Percentiles rank a stretch among this genome's conserved stretches.
These are phyloP conservation scores for Natrix natrix DNA, from an alignment of 2,797 vertebrate genomes.

Conservation along the genomic window DNA sequence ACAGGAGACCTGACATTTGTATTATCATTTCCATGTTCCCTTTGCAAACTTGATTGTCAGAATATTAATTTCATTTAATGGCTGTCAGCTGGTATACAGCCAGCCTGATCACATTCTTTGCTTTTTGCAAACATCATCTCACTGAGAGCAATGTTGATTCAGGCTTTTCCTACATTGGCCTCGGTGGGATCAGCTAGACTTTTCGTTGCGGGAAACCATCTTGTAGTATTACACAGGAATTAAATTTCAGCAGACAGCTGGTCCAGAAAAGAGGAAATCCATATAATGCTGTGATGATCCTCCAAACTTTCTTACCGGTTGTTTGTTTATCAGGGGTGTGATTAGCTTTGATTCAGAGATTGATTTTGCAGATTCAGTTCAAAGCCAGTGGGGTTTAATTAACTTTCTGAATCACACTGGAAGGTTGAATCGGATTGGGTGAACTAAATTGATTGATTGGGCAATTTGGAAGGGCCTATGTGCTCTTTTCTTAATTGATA, in stretches of 20 bases:
- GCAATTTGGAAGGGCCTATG: background rate
- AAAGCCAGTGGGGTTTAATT: background rate
- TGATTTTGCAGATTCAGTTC: background rate
- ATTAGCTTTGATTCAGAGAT: background rate
- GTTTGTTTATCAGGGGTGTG: background rate
- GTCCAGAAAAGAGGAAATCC: background rate
- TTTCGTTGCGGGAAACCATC: conserved; percentile 35
- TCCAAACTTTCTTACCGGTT: accelerated
- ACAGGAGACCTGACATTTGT: background rate
- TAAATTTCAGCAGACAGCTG: conserved; percentile 8
- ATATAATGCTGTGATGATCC: background rate
- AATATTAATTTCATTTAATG: conserved; percentile 5
- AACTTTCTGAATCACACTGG: background rate
- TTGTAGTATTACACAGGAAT: conserved; percentile 22
- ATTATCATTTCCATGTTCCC: background rate
- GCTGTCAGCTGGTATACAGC: conserved; percentile 2
- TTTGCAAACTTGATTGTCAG: conserved; percentile 13
- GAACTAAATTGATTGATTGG: background rate
- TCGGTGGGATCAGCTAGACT: conserved; percentile 20
- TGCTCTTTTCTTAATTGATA: background rate
- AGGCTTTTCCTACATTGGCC: conserved; percentile 22
- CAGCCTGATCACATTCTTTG: background rate
- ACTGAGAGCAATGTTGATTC: conserved; percentile 33
- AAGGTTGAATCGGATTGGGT: background rate
- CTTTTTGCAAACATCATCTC: conserved; percentile 7